These are phyloP conservation scores for Pocillopora verrucosa DNA, from an alignment of 64 coral and sea anemone genomes.

Conservation along the genomic window DNA sequence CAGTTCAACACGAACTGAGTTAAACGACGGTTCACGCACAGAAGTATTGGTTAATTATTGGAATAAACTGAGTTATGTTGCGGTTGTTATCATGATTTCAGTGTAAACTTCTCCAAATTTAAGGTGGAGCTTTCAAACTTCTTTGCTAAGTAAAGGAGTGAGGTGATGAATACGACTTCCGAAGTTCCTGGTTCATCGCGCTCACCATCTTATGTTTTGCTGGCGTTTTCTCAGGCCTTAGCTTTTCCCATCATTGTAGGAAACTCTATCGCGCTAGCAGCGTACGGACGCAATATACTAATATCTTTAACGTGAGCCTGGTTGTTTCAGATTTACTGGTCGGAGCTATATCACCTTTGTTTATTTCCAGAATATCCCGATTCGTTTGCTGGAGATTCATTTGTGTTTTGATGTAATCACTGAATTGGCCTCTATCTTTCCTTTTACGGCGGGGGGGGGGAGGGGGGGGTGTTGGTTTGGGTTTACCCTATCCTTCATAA, in stretches of 20 bases:
- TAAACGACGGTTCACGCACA: too few species aligned
- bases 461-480: too few species aligned
- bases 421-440: conserved; percentile 54
- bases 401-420: conserved; percentile 47
- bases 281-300: conserved; percentile 60
- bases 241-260: conserved; percentile 43
- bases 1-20: too few species aligned
- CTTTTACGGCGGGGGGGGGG: conserved; percentile 39
- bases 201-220: background rate
- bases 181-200: background rate
- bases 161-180: background rate
- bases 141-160: background rate
- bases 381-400: conserved; percentile 1
- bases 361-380: background rate
- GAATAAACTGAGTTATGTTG: too few species aligned
- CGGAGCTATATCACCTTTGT: conserved; percentile 42
- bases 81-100: too few species aligned
- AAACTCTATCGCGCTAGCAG: conserved; percentile 48
- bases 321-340: conserved; percentile 66
- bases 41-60: too few species aligned
- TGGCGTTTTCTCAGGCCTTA: conserved; percentile 27
- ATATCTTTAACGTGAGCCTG: conserved; percentile 60
- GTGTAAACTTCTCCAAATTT: too few species aligned
- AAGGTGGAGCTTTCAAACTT: too few species aligned
- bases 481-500: too few species aligned